Base-by-base conservation (phyloP, 2,888 invertebrate genomes). In the Eumerus sabulonum region DNA sequence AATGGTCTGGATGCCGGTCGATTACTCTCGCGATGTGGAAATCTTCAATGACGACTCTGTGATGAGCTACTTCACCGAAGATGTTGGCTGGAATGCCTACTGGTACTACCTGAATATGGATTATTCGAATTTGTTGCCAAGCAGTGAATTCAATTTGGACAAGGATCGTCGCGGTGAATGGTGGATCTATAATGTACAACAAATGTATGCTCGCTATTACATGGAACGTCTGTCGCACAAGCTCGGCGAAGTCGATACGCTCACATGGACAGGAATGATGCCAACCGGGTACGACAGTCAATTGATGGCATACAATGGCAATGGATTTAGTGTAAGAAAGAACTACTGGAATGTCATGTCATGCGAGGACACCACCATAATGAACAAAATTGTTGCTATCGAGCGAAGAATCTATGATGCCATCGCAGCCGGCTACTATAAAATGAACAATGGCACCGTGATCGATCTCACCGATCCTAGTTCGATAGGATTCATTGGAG, bases 51-150 rank as follows among this genome's bases (percentile, higher is more conserved):
- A 90, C 1, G 93, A 94, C 83, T 90, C 91, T 84, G 91, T 90
- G 71, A 83, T 94, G 67, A 90, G 92, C 40, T 94, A 94, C 88
- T 93, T 93, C 88, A 92, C 92, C 36, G 93, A 94, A 85, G 94
- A 94, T 84, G 89, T 94, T 19, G 42, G 18, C 4, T 85, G 85
- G 14, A 91, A 92, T 83, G 93, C 94, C 87, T 91, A 91, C 83
- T 93, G 94, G 89, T 92, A 91, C 87, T 92, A 91, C 87, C 91
- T 92, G 89, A 91, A 93, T 84, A 85, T 90, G 76, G 90, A 91
- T 70, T 90, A 90, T 84, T 92, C 93, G 42, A 92, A 92, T 90
- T 93, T 92, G 92, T 88, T 93, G 86, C 89, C 90, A 53, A 90
- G 91, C 62, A 88, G 91, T 18, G 88, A 91, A 59, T 90, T 90